Base-by-base conservation (phyloP, 2,113 vertebrate genomes). In the Peromyscus maniculatus region DNA sequence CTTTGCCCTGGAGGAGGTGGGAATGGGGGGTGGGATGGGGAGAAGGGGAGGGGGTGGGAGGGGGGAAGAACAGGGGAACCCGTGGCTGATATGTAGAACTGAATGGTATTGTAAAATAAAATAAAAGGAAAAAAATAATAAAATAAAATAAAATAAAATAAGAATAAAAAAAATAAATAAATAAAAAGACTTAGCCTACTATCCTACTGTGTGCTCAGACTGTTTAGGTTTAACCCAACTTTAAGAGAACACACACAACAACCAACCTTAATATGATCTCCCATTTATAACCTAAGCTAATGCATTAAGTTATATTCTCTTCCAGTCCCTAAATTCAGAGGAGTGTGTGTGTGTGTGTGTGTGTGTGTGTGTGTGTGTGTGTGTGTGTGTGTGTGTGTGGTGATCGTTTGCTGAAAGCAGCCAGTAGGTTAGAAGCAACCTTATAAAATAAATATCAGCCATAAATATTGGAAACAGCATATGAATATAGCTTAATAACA, bases 1-100 rank as follows among this genome's bases (percentile, higher is more conserved):
- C 43, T 43, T 43, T 43, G 43, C 43, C 43, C 43, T 43, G 43
- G 43, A 43, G 43, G 43, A 43, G 43, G 43, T 43, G 43, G 43
- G 43, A 43, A 43, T 43, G 43, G 43, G 43, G 43, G 43, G 43
- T 43, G 43, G 43, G 43, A 2, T 43, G 43, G 43, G 43, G 43
- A 3, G 3, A 3, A 3, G 43, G 43, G 3, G 43, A 3, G 43
- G 43, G 2, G 43, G 43, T n/a, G n/a, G n/a, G n/a, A n/a, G n/a
- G n/a, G n/a, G 43, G 43, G 43, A 4, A 43, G 43, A 43, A 43
- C 43, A 43, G 43, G 43, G 43, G 43, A 43, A 43, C 43, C 43
- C 43, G 43, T 43, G 43, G 43, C 43, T 43, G 43, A 43, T 43
- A 43, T 43, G 43, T 43, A 43, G 43, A 43, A 43, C 43, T 43